Percentiles rank a stretch among this genome's conserved stretches.
phyloP scores from a whole-genome alignment of 2,797 vertebrate species.

The Antennarius maculatus region DNA sequence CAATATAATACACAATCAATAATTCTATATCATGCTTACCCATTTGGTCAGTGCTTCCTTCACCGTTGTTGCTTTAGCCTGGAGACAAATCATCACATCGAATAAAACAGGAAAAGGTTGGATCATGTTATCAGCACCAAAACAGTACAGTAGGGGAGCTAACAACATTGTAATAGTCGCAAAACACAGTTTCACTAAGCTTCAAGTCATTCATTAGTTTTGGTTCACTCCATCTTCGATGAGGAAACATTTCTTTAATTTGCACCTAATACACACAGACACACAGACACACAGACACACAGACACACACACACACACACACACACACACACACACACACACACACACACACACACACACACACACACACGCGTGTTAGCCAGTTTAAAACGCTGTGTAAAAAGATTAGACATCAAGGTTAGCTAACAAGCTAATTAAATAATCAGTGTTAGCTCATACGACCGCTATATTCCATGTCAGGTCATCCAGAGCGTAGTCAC shows the following conservation, averaged over 20 bases:
- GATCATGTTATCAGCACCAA: neutral
- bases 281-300: no score
- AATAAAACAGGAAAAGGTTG: conserved; percentile 13
- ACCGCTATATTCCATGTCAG: neutral
- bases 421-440: conserved; percentile 53
- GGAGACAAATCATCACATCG: conserved; percentile 25
- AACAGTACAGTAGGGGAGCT: neutral
- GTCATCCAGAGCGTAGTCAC: accelerated
- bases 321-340: no score
- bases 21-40: conserved; percentile 51
- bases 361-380: neutral
- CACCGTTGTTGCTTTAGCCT: conserved; percentile 70
- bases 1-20: neutral
- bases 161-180: no score
- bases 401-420: neutral
- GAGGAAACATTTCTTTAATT: neutral
- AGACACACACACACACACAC: no score
- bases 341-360: no score
- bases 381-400: neutral
- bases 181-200: neutral
- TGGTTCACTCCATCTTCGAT: neutral
- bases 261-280: no score
- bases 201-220: neutral
- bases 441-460: conserved; percentile 18
- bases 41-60: conserved; percentile 68